Conservation (phyloP, 1,140 invertebrate genomes). For the Orius laevigatus region DNA sequence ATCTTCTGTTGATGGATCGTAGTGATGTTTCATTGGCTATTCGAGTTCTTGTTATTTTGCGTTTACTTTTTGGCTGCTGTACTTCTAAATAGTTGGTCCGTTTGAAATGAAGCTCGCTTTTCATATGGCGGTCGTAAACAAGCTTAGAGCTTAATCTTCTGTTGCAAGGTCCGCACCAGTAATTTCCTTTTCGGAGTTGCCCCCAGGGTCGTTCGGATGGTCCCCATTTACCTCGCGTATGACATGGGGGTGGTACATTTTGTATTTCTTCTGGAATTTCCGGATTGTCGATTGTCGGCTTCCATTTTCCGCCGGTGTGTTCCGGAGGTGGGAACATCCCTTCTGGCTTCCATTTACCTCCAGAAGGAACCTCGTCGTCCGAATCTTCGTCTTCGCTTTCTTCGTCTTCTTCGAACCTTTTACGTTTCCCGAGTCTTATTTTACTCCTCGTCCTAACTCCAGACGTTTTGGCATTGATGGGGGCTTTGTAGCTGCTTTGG, state of each 20-base stretch:
- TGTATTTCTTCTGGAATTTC: conserved; percentile 9
- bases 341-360: conserved; percentile 1
- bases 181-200: conserved; percentile 32
- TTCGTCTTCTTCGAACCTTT: conserved; percentile 24
- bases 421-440: conserved; percentile 16
- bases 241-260: conserved; percentile 39
- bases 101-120: conserved; percentile 15
- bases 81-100: not conserved
- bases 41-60: too few species aligned
- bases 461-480: conserved; percentile 22
- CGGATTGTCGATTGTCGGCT: conserved; percentile 23
- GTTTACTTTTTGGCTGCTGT: too few species aligned
- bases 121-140: conserved; percentile 39
- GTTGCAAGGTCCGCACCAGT: conserved; percentile 65
- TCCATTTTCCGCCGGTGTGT: conserved; percentile 61
- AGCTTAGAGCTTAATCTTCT: conserved; percentile 48
- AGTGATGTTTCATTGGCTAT: not conserved
- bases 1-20: conserved; percentile 1
- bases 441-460: conserved; percentile 29
- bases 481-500: conserved; percentile 50
- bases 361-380: conserved; percentile 33
- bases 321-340: conserved; percentile 19
- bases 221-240: conserved; percentile 62
- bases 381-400: conserved; percentile 35
- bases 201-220: conserved; percentile 27